Evolutionary conservation across 2,113 vertebrate genomes (phyloP).

Genomic region (Atrichornis clamosus): DNA sequence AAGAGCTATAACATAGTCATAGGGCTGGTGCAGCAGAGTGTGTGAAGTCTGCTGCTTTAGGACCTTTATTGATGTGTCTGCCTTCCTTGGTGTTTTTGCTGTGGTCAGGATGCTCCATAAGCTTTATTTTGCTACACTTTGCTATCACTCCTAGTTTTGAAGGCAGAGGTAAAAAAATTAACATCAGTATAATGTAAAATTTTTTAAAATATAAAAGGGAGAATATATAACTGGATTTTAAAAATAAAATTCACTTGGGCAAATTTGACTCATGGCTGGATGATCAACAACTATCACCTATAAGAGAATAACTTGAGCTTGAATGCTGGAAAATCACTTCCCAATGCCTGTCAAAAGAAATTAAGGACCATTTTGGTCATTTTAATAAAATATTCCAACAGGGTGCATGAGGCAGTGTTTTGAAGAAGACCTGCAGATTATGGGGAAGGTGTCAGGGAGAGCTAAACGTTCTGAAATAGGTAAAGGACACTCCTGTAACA

Average conservation of each 20-base stretch:
- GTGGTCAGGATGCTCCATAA: neutral
- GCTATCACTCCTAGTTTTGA: neutral
- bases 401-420: neutral
- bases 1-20: neutral
- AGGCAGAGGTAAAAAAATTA: neutral
- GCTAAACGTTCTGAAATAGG: neutral
- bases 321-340: neutral
- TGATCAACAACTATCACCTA: neutral
- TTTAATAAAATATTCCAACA: neutral
- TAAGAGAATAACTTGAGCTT: neutral
- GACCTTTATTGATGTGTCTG: neutral
- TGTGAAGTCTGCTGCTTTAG: neutral
- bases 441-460: neutral
- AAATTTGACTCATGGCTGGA: neutral
- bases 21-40: neutral
- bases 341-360: neutral
- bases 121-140: neutral
- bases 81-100: neutral
- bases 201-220: neutral
- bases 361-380: neutral
- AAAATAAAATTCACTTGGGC: neutral
- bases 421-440: neutral
- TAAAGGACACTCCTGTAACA: neutral
- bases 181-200: neutral
- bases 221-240: neutral